Base-by-base conservation (phyloP, 1,140 invertebrate genomes). In the Drosophila novamexicana region DNA sequence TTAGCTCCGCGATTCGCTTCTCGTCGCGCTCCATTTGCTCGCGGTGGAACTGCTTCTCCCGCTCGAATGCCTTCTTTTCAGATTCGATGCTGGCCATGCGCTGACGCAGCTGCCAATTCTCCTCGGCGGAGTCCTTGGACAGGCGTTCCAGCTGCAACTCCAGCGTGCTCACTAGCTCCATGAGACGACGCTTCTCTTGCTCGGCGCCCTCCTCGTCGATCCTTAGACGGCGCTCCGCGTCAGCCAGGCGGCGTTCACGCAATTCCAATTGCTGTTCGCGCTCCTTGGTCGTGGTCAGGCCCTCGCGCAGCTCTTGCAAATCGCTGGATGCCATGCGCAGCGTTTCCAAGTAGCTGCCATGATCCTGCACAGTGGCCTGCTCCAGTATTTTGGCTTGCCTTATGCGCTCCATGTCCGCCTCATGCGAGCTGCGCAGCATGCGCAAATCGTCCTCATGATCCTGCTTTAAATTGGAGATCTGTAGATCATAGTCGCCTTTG, bases 181-280 rank as follows among this genome's bases (percentile, higher is more conserved):
- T 90, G 0, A 94, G 84, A n/a, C 93, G 92, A 5, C 92, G 79
- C 73, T 93, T 84, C 75, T 94, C 93, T 8, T 78, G 77, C 18
- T 93, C 93, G 2, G 93, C 90, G n/a, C 81, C 67, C 37, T 93
- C 92, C 44, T 93, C 90, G 16, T 90, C 88, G 50, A 93, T 93
- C 66, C 93, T 92, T 6, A 94, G 65, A 1, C 92, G 75, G n/a
- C 82, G 47, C 57, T 93, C 89, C 6, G 77, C 61, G 50, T 92
- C 91, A 44, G 91, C 79, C 37, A 94, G 64, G 44, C 92, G 88
- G 22, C 92, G 89, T 62, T 94, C 93, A 2, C 92, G 81, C 0
- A 88, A 81, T 16, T 84, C 69, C 16, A 92, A 68, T 56, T 93
- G 76, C 2, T 92, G 79, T 37, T 92, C 88, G 16, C 85, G 86